Evolutionary conservation across 1,140 invertebrate genomes (phyloP).

Genomic region (Dendrolimus kikuchii): DNA sequence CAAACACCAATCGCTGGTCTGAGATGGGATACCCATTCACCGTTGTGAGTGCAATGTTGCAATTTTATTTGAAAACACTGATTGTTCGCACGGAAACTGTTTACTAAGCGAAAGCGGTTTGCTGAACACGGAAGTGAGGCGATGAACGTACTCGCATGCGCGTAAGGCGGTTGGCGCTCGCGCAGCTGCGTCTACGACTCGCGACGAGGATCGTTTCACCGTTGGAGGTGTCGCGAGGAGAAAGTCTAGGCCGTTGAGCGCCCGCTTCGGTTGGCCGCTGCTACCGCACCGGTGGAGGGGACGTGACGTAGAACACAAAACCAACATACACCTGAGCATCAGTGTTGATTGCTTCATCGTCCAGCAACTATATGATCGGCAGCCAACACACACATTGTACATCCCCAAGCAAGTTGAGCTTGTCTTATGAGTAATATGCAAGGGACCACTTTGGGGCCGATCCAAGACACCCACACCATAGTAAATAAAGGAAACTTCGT

Average conservation of each 20-base stretch:
- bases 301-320: slow-evolving; percentile 48
- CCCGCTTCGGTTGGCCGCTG: slow-evolving; percentile 39
- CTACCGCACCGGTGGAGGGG: slow-evolving; percentile 34
- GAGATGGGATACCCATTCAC: slow-evolving; percentile 18
- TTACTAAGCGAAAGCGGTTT: slow-evolving; percentile 58
- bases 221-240: slow-evolving; percentile 63
- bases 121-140: slow-evolving; percentile 42
- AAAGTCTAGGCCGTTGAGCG: slow-evolving; percentile 65
- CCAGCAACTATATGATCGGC: slow-evolving; percentile 4
- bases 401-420: neutral
- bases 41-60: slow-evolving; percentile 15
- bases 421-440: slow-evolving; percentile 2
- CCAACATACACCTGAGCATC: slow-evolving; percentile 47
- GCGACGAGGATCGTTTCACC: slow-evolving; percentile 42
- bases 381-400: slow-evolving; percentile 6
- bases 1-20: slow-evolving; percentile 14
- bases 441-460: neutral
- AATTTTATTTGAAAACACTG: slow-evolving; percentile 42
- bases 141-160: slow-evolving; percentile 14
- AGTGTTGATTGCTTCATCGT: slow-evolving; percentile 20
- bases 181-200: slow-evolving; percentile 51
- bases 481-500: no score
- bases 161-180: slow-evolving; percentile 45
- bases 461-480: no score
- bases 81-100: slow-evolving; percentile 44